phyloP scores from a whole-genome alignment of 2,113 vertebrate species.

The Vombatus ursinus region DNA sequence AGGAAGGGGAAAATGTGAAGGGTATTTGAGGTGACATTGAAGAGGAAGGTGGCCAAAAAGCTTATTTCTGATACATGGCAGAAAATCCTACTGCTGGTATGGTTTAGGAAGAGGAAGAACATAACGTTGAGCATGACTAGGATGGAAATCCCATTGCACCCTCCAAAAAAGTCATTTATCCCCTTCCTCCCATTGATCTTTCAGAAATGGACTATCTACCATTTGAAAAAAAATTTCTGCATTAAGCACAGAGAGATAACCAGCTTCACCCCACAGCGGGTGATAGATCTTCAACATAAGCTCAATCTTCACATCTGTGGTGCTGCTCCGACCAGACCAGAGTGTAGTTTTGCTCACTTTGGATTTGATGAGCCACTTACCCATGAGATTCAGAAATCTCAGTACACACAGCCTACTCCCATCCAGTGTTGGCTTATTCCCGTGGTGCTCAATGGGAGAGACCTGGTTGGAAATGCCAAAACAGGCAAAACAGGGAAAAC shows the following conservation, averaged over 20 bases:
- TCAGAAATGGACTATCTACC: slow-evolving; percentile 97
- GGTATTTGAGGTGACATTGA: slow-evolving; percentile 99
- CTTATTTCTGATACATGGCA: slow-evolving; percentile 99
- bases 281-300: slow-evolving; percentile 93
- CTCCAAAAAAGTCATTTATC: slow-evolving; percentile 94
- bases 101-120: slow-evolving; percentile 95
- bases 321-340: slow-evolving; percentile 94
- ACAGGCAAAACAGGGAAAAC: slow-evolving; percentile 97
- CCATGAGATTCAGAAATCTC: slow-evolving; percentile 98
- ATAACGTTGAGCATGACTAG: slow-evolving; percentile 96
- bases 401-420: slow-evolving; percentile 98
- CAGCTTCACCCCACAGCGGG: slow-evolving; percentile 89
- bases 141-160: slow-evolving; percentile 97
- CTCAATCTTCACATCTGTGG: slow-evolving; percentile 96
- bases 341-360: slow-evolving; percentile 98
- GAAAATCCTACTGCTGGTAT: slow-evolving; percentile 98
- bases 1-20: slow-evolving; percentile 94
- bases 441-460: slow-evolving; percentile 94
- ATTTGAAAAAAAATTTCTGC: slow-evolving; percentile 96
- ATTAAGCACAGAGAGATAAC: slow-evolving; percentile 96
- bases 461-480: slow-evolving; percentile 99
- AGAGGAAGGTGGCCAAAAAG: slow-evolving; percentile 99
- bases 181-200: slow-evolving; percentile 96
- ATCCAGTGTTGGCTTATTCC: slow-evolving; percentile 98
- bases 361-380: slow-evolving; percentile 97